phyloP scores from a whole-genome alignment of 30 jellyfish, hydroid and myxozoan species.

The Catostylus mosaicus region DNA sequence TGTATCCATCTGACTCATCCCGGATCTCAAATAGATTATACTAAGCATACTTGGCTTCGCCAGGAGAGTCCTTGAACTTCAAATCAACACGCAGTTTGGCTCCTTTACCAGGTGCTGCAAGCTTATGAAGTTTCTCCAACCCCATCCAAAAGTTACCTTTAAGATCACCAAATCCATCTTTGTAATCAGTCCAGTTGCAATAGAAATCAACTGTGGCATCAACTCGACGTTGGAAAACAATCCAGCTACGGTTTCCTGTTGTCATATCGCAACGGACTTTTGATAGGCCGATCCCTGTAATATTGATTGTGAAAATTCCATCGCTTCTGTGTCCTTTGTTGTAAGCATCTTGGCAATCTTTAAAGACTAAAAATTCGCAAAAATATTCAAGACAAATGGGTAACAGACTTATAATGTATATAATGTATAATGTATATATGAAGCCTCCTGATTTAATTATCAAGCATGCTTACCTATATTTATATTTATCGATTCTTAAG shows the following conservation, averaged over 20 bases:
- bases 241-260: constrained; percentile 34
- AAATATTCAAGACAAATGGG: no score
- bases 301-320: background rate
- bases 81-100: constrained; percentile 7
- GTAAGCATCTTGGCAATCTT: background rate
- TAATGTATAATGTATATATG: no score
- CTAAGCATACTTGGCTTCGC: background rate
- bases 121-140: no score
- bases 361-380: no score
- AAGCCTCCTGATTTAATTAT: no score
- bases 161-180: constrained; percentile 28
- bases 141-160: constrained; percentile 28
- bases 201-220: constrained; percentile 13
- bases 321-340: background rate
- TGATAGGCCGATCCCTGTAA: background rate
- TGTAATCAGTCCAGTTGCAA: constrained; percentile 27
- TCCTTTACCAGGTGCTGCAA: no score
- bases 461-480: no score
- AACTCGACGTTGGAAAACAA: constrained; percentile 24
- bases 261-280: constrained; percentile 35
- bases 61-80: background rate
- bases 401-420: no score
- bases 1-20: constrained; percentile 38
- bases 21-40: background rate
- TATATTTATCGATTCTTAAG: no score